Conservation (phyloP, 2,797 vertebrate species). For the Falco biarmicus region DNA sequence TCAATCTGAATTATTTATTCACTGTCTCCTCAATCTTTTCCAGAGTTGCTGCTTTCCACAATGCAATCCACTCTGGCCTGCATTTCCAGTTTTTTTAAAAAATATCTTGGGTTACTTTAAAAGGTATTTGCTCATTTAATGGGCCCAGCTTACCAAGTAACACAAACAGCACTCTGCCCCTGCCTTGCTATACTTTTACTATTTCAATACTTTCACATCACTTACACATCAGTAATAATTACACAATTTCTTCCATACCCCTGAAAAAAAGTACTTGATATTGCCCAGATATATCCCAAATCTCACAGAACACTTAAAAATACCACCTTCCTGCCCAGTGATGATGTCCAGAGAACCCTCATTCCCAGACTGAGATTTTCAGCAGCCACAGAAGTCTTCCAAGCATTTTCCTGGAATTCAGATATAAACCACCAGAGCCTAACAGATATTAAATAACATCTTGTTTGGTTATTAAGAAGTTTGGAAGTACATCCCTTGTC, state of each 20-base stretch:
- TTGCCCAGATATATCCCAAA: background rate
- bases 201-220: background rate
- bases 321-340: background rate
- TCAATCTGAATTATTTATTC: background rate
- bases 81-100: background rate
- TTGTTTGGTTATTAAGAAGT: background rate
- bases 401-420: background rate
- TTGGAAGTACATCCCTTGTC: background rate
- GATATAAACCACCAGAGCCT: background rate
- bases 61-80: background rate
- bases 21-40: background rate
- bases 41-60: background rate
- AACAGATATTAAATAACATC: background rate
- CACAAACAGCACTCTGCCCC: background rate
- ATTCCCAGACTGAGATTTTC: background rate
- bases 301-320: background rate
- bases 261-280: background rate
- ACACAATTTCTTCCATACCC: background rate
- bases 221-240: background rate
- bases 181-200: background rate
- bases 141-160: background rate
- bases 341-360: background rate
- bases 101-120: background rate
- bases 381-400: background rate
- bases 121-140: background rate